phyloP scores from a whole-genome alignment of 2,888 invertebrate species.

The Linhomoeus sp. region DNA sequence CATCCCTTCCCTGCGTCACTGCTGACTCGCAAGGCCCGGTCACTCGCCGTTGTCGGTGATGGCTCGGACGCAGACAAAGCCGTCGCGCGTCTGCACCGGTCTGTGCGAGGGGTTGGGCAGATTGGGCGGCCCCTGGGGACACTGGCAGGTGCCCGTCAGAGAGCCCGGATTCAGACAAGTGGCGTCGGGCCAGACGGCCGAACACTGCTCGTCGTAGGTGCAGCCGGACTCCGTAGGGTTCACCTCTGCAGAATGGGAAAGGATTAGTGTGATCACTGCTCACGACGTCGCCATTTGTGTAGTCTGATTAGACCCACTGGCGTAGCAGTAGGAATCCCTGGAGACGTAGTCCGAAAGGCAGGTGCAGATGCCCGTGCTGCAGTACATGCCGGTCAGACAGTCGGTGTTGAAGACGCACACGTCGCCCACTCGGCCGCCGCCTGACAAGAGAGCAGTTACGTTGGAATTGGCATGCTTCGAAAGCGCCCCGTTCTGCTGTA shows the following conservation, averaged over 20 bases:
- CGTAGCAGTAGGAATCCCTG: slow-evolving; percentile 8
- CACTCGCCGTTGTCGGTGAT: too few species aligned
- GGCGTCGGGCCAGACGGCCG: slow-evolving; percentile 16
- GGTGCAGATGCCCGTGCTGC: slow-evolving; percentile 23
- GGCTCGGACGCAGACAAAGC: too few species aligned
- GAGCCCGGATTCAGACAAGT: neutral
- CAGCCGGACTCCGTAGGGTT: slow-evolving; percentile 17
- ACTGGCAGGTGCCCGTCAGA: too few species aligned
- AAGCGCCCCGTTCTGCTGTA: too few species aligned
- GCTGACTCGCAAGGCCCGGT: too few species aligned
- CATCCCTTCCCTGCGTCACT: too few species aligned
- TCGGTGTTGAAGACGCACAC: slow-evolving; percentile 26
- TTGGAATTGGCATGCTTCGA: too few species aligned
- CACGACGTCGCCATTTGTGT: too few species aligned
- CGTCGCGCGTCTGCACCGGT: too few species aligned
- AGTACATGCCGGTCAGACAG: slow-evolving; percentile 26
- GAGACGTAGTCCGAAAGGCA: slow-evolving; percentile 25
- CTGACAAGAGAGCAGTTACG: neutral
- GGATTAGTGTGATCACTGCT: too few species aligned
- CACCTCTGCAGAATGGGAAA: slow-evolving; percentile 9
- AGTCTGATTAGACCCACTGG: neutral
- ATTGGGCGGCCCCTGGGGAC: too few species aligned
- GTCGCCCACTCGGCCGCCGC: slow-evolving; percentile 23
- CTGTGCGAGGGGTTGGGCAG: too few species aligned
- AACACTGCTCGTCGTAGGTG: slow-evolving; percentile 18